Evolutionary conservation across 2,113 vertebrate genomes (phyloP).

Genomic region (Tetraodon nigroviridis): DNA sequence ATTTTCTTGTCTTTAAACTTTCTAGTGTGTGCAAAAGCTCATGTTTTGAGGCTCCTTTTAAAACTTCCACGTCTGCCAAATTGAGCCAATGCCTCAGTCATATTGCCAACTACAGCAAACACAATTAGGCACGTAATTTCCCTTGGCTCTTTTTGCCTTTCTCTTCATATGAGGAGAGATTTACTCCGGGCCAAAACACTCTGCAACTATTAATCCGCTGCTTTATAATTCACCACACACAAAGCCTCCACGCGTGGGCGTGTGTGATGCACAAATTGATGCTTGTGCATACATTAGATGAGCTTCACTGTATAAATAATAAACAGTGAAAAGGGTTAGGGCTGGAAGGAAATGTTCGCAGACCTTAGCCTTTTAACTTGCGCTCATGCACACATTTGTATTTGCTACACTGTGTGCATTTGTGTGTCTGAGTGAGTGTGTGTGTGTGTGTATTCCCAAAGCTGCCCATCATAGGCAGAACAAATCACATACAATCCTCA

Average conservation of each 20-base stretch:
- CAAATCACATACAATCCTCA: constrained; percentile 42
- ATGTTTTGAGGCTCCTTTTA: constrained; percentile 13
- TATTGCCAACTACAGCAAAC: constrained; percentile 16
- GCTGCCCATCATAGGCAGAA: constrained; percentile 20
- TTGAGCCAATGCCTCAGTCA: constrained; percentile 11
- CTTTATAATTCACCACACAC: constrained; percentile 33
- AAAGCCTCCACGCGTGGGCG: constrained; percentile 6
- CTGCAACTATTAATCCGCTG: constrained; percentile 50
- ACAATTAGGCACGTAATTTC: constrained; percentile 46
- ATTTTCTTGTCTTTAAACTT: not conserved
- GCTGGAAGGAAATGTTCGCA: constrained; percentile 46
- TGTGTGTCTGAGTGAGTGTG: too few species aligned
- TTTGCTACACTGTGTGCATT: constrained; percentile 8
- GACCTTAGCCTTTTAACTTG: constrained; percentile 18
- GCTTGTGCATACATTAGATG: constrained; percentile 36
- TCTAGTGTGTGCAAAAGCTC: not conserved
- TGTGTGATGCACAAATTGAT: constrained; percentile 32
- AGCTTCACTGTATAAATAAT: constrained; percentile 34
- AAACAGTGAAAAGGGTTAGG: constrained; percentile 47
- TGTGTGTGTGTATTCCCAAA: constrained; percentile 16
- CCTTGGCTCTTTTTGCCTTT: constrained; percentile 40
- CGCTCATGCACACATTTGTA: constrained; percentile 8
- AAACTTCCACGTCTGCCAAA: constrained; percentile 27
- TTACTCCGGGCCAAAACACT: constrained; percentile 35
- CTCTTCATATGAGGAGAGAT: constrained; percentile 45